A percentile compares a stretch with the other conserved stretches of the same genome.
phyloP scores from a whole-genome alignment of 1,140 invertebrate species.

The Carposina sasakii region DNA sequence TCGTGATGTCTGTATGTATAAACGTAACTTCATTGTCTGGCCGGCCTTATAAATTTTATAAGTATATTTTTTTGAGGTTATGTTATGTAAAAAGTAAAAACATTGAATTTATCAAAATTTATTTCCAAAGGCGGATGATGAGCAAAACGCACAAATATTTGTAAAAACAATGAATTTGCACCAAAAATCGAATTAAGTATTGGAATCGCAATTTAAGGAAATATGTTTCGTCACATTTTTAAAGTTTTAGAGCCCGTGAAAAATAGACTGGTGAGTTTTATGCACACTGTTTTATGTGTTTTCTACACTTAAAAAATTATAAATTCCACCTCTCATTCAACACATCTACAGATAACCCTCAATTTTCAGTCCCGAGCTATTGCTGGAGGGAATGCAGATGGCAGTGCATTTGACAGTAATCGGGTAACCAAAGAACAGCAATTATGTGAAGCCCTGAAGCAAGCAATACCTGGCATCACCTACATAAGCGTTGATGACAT shows the following conservation, averaged over 20 bases:
- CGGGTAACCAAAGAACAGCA: conserved; percentile 50
- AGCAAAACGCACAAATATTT: too few relatives aligned
- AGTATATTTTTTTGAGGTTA: too few relatives aligned
- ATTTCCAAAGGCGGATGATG: too few relatives aligned
- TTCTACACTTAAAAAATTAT: neutral
- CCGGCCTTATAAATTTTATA: too few relatives aligned
- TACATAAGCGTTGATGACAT: conserved; percentile 81
- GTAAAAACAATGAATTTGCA: too few relatives aligned
- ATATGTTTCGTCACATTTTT: conserved; percentile 51
- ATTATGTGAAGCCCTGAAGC: conserved; percentile 63
- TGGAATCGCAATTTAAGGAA: too few relatives aligned
- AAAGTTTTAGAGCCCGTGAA: conserved; percentile 42
- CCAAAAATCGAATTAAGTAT: too few relatives aligned
- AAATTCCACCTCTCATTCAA: neutral
- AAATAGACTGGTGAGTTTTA: conserved; percentile 43
- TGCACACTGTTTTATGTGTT: conserved; percentile 7
- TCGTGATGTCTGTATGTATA: too few relatives aligned
- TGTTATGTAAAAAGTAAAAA: too few relatives aligned
- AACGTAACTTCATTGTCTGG: too few relatives aligned
- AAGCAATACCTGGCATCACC: conserved; percentile 77
- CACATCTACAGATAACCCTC: neutral
- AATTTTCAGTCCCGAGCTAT: conserved; percentile 30
- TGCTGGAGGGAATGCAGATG: conserved; percentile 29
- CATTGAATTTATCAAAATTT: too few relatives aligned
- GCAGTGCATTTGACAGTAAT: conserved; percentile 41